A percentile compares a stretch with the other conserved stretches of the same genome.
These are phyloP conservation scores for Theretra japonica DNA, from an alignment of 2,888 invertebrate species.

Conservation along the genomic window DNA sequence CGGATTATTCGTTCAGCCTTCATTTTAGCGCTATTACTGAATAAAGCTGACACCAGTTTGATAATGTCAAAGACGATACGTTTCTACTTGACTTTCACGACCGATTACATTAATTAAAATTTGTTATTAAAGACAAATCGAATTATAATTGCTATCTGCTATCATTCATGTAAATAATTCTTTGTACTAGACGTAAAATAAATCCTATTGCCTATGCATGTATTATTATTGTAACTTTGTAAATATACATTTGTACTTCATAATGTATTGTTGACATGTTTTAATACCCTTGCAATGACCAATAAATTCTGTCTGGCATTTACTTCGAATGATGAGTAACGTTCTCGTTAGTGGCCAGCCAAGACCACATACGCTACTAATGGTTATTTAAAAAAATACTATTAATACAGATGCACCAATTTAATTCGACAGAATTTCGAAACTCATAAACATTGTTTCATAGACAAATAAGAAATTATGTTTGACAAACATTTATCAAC, in stretches of 20 bases:
- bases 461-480: too few species aligned
- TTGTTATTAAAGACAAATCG: background rate
- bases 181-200: background rate
- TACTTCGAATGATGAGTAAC: background rate
- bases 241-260: background rate
- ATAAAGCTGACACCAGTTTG: background rate
- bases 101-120: background rate
- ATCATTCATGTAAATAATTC: constrained; percentile 7
- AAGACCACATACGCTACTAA: too few species aligned
- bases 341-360: too few species aligned
- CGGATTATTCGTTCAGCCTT: constrained; percentile 2
- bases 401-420: too few species aligned
- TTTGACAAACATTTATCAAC: too few species aligned
- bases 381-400: too few species aligned
- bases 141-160: background rate
- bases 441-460: too few species aligned
- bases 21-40: background rate
- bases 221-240: background rate
- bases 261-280: background rate
- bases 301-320: background rate
- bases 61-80: constrained; percentile 4
- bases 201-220: background rate
- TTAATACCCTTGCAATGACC: too few species aligned
- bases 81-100: background rate
- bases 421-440: too few species aligned